Evolutionary conservation across 1,140 invertebrate genomes (phyloP).

Genomic region (Pissodes strobi): DNA sequence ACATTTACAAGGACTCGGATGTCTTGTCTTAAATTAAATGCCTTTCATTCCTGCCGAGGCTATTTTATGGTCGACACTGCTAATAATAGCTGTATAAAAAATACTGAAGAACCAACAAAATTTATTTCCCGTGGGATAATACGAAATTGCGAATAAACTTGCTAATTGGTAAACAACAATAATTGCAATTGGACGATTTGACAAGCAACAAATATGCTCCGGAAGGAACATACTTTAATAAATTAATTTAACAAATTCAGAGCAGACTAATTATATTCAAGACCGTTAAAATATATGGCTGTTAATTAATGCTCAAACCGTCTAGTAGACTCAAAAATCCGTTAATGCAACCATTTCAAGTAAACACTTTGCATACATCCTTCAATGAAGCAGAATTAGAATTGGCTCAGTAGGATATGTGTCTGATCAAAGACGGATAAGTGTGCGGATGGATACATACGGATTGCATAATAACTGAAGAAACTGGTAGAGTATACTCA

Average conservation of each 20-base stretch:
- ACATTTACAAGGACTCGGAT: slow-evolving; percentile 30
- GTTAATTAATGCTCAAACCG: slow-evolving; percentile 13
- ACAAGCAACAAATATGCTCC: slow-evolving; percentile 6
- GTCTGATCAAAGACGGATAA: too few relatives aligned
- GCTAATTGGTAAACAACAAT: slow-evolving; percentile 17
- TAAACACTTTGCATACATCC: not conserved
- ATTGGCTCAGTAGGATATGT: too few relatives aligned
- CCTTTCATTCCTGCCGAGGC: slow-evolving; percentile 33
- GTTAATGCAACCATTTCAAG: not conserved
- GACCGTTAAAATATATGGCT: not conserved
- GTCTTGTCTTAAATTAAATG: slow-evolving; percentile 35
- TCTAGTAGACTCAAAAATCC: not conserved
- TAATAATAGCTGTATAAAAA: slow-evolving; percentile 29
- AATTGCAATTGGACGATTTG: slow-evolving; percentile 1
- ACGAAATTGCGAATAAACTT: slow-evolving; percentile 3
- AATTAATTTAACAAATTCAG: slow-evolving; percentile 10
- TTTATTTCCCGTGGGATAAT: slow-evolving; percentile 33
- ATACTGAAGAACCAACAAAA: slow-evolving; percentile 25
- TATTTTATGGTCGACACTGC: slow-evolving; percentile 30
- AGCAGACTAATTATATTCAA: not conserved
- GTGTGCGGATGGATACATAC: too few relatives aligned
- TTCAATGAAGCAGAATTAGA: too few relatives aligned
- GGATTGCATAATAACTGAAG: too few relatives aligned
- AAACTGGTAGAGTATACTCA: too few relatives aligned
- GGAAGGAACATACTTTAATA: slow-evolving; percentile 17